phyloP scores from a whole-genome alignment of 2,113 vertebrate genomes.

The Nannobrachium achirus region DNA sequence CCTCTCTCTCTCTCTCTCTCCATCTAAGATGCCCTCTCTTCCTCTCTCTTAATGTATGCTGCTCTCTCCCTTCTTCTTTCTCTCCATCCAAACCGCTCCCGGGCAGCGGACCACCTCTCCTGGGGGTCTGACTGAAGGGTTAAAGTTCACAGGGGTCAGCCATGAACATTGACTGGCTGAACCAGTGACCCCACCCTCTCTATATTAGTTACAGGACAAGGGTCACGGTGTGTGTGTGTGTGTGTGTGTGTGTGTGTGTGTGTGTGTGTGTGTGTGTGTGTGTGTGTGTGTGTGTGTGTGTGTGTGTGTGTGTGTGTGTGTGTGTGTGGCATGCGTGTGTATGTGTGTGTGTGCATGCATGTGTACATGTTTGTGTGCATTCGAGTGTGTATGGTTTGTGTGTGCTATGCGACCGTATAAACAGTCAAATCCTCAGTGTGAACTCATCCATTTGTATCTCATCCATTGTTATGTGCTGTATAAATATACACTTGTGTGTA shows the following conservation, averaged over 20 bases:
- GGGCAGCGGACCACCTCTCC: background rate
- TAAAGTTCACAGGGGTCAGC: constrained; percentile 13
- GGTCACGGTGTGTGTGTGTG: background rate
- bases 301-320: background rate
- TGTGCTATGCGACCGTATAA: too few species aligned
- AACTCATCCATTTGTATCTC: too few species aligned
- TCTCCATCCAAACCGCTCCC: too few species aligned
- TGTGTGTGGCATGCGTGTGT: background rate
- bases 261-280: constrained; percentile 9
- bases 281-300: constrained; percentile 1
- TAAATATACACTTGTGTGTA: too few species aligned
- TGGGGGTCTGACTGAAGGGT: constrained; percentile 9
- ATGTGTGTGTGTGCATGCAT: background rate
- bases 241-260: constrained; percentile 7
- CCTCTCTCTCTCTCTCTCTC: background rate
- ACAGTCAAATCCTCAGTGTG: too few species aligned
- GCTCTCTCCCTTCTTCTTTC: too few species aligned
- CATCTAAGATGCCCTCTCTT: too few species aligned
- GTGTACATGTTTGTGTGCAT: background rate
- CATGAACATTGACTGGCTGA: constrained; percentile 44
- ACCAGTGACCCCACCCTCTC: constrained; percentile 24
- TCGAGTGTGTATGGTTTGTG: background rate
- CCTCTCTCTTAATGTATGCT: background rate
- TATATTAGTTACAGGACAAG: constrained; percentile 23
- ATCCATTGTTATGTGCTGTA: too few species aligned